Conservation (phyloP, 2,888 invertebrate genomes). For the Harmothoe impar region DNA sequence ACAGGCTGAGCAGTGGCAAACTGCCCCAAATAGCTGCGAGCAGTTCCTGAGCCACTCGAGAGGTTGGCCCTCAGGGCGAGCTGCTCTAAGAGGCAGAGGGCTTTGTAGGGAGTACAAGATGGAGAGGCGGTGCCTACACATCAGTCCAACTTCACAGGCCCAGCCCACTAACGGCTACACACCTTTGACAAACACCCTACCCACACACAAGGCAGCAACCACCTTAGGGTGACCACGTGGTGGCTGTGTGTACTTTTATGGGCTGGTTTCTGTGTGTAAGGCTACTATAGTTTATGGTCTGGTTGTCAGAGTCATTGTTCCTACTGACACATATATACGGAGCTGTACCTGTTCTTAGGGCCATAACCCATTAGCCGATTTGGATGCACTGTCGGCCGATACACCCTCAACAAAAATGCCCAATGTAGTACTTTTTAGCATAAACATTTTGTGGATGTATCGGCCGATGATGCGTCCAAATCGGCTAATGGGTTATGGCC, state of each 20-base stretch:
- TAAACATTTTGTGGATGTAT: too few species aligned
- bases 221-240: not conserved
- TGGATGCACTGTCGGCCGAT: too few species aligned
- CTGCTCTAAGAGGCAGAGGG: not conserved
- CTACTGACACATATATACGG: too few species aligned
- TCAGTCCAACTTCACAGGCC: not conserved
- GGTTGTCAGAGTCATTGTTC: too few species aligned
- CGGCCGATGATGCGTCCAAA: too few species aligned
- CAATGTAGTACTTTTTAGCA: too few species aligned
- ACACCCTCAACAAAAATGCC: too few species aligned
- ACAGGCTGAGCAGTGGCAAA: too few species aligned
- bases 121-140: not conserved
- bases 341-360: too few species aligned
- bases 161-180: not conserved
- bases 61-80: not conserved
- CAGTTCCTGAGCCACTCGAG: not conserved
- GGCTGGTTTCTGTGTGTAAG: not conserved
- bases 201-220: not conserved
- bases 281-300: too few species aligned
- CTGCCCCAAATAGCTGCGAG: not conserved
- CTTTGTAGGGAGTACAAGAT: not conserved
- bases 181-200: slow-evolving; percentile 2
- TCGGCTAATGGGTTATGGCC: too few species aligned
- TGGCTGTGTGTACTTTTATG: not conserved
- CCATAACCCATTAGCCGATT: too few species aligned